Evolutionary conservation across 1,140 invertebrate genomes (phyloP), one percentile per base, ranked within the genome.

Genomic region (Temnothorax nylanderi): DNA sequence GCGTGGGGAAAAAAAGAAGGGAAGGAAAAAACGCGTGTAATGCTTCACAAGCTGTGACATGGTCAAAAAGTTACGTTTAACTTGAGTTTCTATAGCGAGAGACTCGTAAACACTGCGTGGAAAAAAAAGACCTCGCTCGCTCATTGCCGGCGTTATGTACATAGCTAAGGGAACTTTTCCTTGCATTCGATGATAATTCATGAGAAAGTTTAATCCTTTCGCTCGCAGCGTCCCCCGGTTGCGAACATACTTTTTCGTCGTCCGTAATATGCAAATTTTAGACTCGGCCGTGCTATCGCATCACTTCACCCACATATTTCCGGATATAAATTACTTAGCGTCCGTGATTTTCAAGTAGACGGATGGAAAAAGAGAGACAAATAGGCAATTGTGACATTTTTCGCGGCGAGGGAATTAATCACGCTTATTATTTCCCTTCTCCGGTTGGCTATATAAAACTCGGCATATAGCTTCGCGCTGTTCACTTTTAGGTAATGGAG

Each of bases 31-130:
- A 54, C 16, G 64, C 10, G 64, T 7, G 77, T 69, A 54, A 71
- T 71, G 64, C 77, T 71, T 81, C 77, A 41, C 77, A 81, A 81
- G 64, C 64, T 81, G 64, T 54, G 47, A 41, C 64, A 51, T 37
- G 47, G 62, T 65, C 47, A 47, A 80, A 80, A 80, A 69, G 77
- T 80, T 67, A 67, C 44, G 76, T 78, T 80, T 51, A 80, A 80
- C 77, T 80, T 69, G 34, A 69, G 67, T 80, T 80, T 80, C 62
- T 41, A 16, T 41, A 16, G 47, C 34, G 47, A 21, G 44, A 26
- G 32, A 51, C 64, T 47, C 77, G 37, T 81, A 69, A 54, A 81
- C 56, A 51, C 32, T 4, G 41, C 11, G 3, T 49, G 41, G 34
- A 78, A 78, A 78, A 78, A 78, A 65, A 47, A 10, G 21, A 60